These are phyloP conservation scores for Thymallus thymallus DNA, from an alignment of 2,113 vertebrate species.

Conservation along the genomic window DNA sequence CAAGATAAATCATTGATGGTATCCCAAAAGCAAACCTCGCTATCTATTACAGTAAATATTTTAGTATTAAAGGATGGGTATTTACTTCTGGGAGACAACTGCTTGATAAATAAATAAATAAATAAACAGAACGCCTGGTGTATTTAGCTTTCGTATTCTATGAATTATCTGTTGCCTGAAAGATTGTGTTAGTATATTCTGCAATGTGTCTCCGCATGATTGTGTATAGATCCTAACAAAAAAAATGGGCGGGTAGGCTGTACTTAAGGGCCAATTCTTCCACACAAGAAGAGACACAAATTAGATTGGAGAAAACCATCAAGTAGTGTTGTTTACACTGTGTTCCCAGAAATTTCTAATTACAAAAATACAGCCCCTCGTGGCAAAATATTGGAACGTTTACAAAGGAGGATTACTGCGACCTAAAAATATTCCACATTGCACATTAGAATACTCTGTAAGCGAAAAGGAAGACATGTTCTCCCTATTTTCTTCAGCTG, in stretches of 20 bases:
- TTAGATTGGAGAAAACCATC: slow-evolving; percentile 23
- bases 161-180: slow-evolving; percentile 52
- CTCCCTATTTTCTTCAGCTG: slow-evolving; percentile 18
- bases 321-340: slow-evolving; percentile 36
- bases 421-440: slow-evolving; percentile 16
- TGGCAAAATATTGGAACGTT: slow-evolving; percentile 8
- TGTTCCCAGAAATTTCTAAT: slow-evolving; percentile 2
- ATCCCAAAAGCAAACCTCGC: slow-evolving; percentile 63
- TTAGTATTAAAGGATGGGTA: slow-evolving; percentile 56
- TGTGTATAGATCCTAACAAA: slow-evolving; percentile 45
- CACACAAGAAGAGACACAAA: slow-evolving; percentile 24
- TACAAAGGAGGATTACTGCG: slow-evolving; percentile 4
- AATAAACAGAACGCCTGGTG: slow-evolving; percentile 20
- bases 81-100: slow-evolving; percentile 39
- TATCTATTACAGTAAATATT: slow-evolving; percentile 74
- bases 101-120: slow-evolving; percentile 9
- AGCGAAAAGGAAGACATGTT: background rate
- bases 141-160: slow-evolving; percentile 8
- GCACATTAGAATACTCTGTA: slow-evolving; percentile 1
- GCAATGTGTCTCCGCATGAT: slow-evolving; percentile 27
- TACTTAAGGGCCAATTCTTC: slow-evolving; percentile 13
- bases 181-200: slow-evolving; percentile 42
- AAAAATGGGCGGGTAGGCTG: slow-evolving; percentile 8
- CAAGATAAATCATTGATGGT: slow-evolving; percentile 70
- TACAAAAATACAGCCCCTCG: background rate